Evolutionary conservation across 2,888 invertebrate species (phyloP).

Genomic region (Steromphala cineraria): DNA sequence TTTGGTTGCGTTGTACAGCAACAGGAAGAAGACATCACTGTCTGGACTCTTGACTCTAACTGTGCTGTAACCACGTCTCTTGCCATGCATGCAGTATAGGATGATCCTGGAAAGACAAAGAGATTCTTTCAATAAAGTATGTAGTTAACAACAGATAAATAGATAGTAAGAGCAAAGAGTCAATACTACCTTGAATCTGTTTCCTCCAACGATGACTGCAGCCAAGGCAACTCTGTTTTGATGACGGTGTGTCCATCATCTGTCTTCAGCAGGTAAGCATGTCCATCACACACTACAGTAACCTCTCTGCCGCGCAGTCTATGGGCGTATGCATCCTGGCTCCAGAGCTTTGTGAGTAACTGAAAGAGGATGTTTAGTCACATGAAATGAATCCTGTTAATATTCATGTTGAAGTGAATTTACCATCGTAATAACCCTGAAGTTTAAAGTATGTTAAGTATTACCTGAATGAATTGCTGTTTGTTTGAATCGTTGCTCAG

Average conservation of each 20-base stretch:
- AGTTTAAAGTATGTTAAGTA: not conserved
- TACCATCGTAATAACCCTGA: too few relatives aligned
- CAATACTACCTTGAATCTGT: not conserved
- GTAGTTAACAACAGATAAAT: too few relatives aligned
- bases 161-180: too few relatives aligned
- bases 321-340: constrained; percentile 14
- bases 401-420: too few relatives aligned
- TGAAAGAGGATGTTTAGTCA: too few relatives aligned
- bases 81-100: constrained; percentile 28
- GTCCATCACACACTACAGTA: constrained; percentile 24
- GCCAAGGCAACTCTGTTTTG: not conserved
- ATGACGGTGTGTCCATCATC: constrained; percentile 23
- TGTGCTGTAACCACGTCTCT: constrained; percentile 24
- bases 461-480: constrained; percentile 19
- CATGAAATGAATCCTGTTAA: too few relatives aligned
- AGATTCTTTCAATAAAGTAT: too few relatives aligned
- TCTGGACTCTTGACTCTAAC: constrained; percentile 33
- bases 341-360: constrained; percentile 23
- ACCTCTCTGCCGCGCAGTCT: constrained; percentile 22
- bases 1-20: constrained; percentile 25
- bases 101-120: constrained; percentile 13
- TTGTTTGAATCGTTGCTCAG: constrained; percentile 29
- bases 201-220: constrained; percentile 32
- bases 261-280: constrained; percentile 18
- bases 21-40: constrained; percentile 34